Percentiles rank a stretch among this genome's conserved stretches.
phyloP scores from a whole-genome alignment of 2,797 vertebrate species.

The Trachops cirrhosus region DNA sequence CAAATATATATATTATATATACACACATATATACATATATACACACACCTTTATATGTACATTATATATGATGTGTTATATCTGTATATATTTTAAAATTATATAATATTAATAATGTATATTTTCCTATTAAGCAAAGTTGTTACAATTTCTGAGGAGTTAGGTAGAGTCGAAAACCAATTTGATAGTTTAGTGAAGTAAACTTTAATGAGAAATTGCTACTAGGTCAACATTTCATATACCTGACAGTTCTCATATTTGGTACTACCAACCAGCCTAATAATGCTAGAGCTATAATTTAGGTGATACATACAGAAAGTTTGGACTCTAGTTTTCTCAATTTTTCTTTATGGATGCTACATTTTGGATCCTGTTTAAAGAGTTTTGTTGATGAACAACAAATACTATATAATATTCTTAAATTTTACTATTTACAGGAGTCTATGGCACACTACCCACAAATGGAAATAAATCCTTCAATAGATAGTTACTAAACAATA shows the following conservation, averaged over 20 bases:
- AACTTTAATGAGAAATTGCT: background rate
- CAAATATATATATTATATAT: background rate
- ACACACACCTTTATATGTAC: no score
- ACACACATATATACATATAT: no score
- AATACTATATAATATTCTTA: background rate
- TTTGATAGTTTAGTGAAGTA: background rate
- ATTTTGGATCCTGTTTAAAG: background rate
- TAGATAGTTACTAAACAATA: background rate
- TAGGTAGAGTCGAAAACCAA: background rate
- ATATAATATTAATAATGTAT: background rate
- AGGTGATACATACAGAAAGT: background rate
- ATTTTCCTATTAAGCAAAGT: background rate
- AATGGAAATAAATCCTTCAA: background rate
- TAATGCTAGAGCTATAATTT: fast-evolving
- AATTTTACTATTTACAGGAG: background rate
- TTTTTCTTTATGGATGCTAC: background rate
- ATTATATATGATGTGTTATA: background rate
- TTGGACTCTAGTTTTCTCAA: background rate
- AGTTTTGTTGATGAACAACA: background rate
- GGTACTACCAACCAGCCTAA: background rate
- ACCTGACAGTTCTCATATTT: background rate
- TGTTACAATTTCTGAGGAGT: background rate
- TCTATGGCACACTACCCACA: background rate
- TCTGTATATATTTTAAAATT: background rate
- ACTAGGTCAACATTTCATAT: background rate